These are phyloP conservation scores for Burhinus bistriatus DNA, from an alignment of 2,113 vertebrate species.

Conservation along the genomic window DNA sequence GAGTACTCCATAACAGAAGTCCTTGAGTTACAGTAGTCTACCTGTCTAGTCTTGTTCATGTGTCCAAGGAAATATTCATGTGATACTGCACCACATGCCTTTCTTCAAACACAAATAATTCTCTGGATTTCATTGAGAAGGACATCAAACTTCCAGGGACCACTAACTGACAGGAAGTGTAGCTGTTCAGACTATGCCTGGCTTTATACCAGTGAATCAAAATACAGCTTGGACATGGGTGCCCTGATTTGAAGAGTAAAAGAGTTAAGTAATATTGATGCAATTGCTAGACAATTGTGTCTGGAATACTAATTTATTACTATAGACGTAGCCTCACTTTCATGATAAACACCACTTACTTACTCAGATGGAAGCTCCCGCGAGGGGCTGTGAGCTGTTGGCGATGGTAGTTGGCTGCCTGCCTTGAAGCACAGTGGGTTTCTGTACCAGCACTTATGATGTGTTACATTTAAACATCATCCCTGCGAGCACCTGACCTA, in stretches of 20 bases:
- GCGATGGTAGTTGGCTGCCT: neutral
- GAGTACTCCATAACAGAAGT: neutral
- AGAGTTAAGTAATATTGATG: neutral
- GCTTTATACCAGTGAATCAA: neutral
- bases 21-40: neutral
- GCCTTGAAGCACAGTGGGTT: neutral
- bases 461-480: neutral
- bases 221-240: neutral
- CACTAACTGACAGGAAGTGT: neutral
- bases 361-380: neutral
- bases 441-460: neutral
- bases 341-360: constrained; percentile 23
- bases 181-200: neutral
- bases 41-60: neutral
- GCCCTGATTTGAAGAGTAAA: neutral
- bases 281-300: neutral
- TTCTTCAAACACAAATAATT: neutral
- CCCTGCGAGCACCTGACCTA: neutral
- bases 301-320: neutral
- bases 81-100: neutral
- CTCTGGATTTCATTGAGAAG: neutral
- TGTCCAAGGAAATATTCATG: neutral
- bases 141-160: neutral
- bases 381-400: neutral
- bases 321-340: neutral